Conservation (phyloP, 2,888 invertebrate species). For the Dasypogon diadema region DNA sequence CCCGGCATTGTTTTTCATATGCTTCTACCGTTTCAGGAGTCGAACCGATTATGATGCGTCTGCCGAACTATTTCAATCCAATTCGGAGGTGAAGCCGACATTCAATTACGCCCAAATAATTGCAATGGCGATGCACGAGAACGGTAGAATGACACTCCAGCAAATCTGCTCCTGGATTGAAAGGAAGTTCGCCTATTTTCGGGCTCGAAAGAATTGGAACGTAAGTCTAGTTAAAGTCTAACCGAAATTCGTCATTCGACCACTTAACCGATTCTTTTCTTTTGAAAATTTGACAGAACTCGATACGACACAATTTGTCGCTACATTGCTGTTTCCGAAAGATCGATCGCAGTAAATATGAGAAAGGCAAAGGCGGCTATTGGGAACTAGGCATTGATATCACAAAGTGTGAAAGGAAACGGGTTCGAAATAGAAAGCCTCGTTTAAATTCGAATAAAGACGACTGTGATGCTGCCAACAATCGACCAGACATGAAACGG, state of each 20-base stretch:
- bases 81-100: slow-evolving; percentile 65
- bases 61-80: slow-evolving; percentile 62
- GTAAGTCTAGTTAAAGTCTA: too few relatives aligned
- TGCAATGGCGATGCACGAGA: slow-evolving; percentile 68
- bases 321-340: slow-evolving; percentile 67
- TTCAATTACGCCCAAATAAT: slow-evolving; percentile 69
- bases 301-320: slow-evolving; percentile 67
- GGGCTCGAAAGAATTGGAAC: slow-evolving; percentile 68
- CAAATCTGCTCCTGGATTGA: slow-evolving; percentile 68
- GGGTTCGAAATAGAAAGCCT: slow-evolving; percentile 64
- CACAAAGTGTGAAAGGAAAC: slow-evolving; percentile 64
- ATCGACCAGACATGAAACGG: background rate
- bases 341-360: slow-evolving; percentile 65
- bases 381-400: slow-evolving; percentile 68
- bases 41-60: slow-evolving; percentile 63
- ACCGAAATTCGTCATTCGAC: background rate
- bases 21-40: slow-evolving; percentile 59
- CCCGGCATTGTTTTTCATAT: too few relatives aligned
- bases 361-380: slow-evolving; percentile 68
- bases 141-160: slow-evolving; percentile 66
- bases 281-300: slow-evolving; percentile 62
- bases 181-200: slow-evolving; percentile 66
- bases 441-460: background rate
- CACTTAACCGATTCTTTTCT: slow-evolving; percentile 16
- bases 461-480: background rate